These are phyloP conservation scores for Syngnathus scovelli DNA, from an alignment of 2,113 vertebrate genomes.

Conservation along the genomic window DNA sequence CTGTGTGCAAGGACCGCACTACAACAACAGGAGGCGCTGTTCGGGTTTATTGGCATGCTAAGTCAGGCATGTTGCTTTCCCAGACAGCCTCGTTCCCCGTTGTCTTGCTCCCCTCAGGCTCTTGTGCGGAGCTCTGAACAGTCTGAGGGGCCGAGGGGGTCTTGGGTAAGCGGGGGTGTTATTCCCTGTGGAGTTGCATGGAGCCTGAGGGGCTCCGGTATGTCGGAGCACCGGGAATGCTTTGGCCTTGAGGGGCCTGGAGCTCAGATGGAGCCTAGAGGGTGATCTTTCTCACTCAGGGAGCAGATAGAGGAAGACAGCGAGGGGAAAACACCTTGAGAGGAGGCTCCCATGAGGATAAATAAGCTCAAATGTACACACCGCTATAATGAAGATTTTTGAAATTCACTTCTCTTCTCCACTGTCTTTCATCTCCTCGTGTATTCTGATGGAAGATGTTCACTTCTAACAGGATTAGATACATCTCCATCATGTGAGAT, in stretches of 20 bases:
- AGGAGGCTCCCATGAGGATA: conserved; percentile 57
- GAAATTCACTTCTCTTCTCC: conserved; percentile 37
- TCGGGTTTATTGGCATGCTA: conserved; percentile 31
- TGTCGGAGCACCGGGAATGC: conserved; percentile 63
- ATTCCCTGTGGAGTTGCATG: conserved; percentile 63
- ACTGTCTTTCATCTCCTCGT: conserved; percentile 18
- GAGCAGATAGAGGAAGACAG: conserved; percentile 58
- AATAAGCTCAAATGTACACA: conserved; percentile 35
- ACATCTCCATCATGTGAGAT: conserved; percentile 64
- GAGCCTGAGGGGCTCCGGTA: conserved; percentile 62
- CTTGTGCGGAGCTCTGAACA: conserved; percentile 55
- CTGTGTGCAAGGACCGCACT: conserved; percentile 39
- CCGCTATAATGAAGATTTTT: conserved; percentile 31
- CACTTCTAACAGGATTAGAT: conserved; percentile 66
- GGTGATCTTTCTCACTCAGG: conserved; percentile 61
- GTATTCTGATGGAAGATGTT: conserved; percentile 50
- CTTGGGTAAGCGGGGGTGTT: conserved; percentile 49
- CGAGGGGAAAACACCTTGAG: conserved; percentile 65
- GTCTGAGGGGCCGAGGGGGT: conserved; percentile 65
- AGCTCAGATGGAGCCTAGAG: conserved; percentile 71
- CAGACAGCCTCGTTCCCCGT: conserved; percentile 41
- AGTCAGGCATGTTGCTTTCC: conserved; percentile 64
- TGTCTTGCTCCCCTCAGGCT: conserved; percentile 47
- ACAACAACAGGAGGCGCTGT: conserved; percentile 64
- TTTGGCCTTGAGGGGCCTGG: conserved; percentile 63